phyloP scores from a whole-genome alignment of 1,140 invertebrate genomes.

The Saccostrea glomerata region DNA sequence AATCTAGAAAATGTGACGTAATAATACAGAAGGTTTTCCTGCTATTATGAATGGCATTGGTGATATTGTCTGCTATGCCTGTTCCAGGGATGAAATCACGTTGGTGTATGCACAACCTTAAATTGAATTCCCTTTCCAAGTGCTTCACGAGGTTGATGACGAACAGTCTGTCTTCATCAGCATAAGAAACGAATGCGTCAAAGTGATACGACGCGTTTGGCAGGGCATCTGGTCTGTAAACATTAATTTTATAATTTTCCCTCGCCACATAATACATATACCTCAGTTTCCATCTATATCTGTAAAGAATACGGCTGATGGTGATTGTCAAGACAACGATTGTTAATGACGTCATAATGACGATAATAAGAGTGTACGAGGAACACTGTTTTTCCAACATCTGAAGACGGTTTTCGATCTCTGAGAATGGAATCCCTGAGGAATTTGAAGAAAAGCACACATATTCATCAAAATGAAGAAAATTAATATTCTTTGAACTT shows the following conservation, averaged over 20 bases:
- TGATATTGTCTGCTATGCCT: too few species aligned
- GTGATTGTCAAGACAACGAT: not conserved
- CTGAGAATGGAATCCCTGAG: not conserved
- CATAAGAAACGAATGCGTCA: slow-evolving; percentile 68
- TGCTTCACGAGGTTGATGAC: too few species aligned
- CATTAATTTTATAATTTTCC: not conserved
- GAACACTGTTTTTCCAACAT: not conserved
- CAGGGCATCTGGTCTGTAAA: not conserved
- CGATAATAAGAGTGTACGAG: not conserved
- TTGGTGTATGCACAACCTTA: too few species aligned
- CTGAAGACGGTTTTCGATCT: not conserved
- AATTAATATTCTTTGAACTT: not conserved
- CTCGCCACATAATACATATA: slow-evolving; percentile 10
- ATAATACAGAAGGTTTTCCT: too few species aligned
- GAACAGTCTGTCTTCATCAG: slow-evolving; percentile 59
- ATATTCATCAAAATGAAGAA: not conserved
- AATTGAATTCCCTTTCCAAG: too few species aligned
- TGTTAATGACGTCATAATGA: not conserved
- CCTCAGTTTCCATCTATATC: slow-evolving; percentile 15
- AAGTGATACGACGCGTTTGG: slow-evolving; percentile 80
- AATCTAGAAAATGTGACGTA: too few species aligned
- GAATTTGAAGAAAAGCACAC: not conserved
- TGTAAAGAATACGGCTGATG: not conserved
- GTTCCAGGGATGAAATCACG: too few species aligned
- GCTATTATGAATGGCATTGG: too few species aligned